These are phyloP conservation scores for Liasis olivaceus DNA, from an alignment of 2,797 vertebrate genomes.

Conservation along the genomic window DNA sequence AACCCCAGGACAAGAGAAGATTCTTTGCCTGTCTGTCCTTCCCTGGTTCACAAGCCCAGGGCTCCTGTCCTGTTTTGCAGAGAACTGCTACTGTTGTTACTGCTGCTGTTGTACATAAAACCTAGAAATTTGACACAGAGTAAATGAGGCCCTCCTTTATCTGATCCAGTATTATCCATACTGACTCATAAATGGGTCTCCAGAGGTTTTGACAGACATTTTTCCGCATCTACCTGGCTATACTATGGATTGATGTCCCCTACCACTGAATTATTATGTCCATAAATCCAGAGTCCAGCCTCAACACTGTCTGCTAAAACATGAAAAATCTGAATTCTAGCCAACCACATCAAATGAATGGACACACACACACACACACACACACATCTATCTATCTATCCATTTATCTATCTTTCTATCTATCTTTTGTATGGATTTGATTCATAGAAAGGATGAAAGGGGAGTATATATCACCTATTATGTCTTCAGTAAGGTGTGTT, in stretches of 20 bases:
- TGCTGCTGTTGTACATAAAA: background rate
- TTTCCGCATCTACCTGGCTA: background rate
- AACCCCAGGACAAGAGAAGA: background rate
- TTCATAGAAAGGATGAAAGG: background rate
- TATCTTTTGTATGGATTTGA: no score
- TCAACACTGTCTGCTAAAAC: background rate
- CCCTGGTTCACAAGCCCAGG: background rate
- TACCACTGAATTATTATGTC: no score
- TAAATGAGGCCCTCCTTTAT: background rate
- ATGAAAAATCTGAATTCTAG: background rate
- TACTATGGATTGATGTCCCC: background rate
- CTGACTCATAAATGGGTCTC: background rate
- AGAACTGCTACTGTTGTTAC: background rate
- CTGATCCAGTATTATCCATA: background rate
- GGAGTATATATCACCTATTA: background rate
- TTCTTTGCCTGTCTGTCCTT: background rate
- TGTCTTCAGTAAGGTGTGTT: background rate
- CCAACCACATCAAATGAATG: background rate
- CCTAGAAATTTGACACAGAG: background rate
- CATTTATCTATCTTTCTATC: no score
- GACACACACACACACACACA: no score
- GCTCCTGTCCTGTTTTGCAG: background rate
- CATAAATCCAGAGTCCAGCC: background rate
- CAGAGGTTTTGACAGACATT: background rate
- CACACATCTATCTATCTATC: no score